Evolutionary conservation across 2,888 invertebrate genomes (phyloP).

Genomic region (Apodemia mormo): DNA sequence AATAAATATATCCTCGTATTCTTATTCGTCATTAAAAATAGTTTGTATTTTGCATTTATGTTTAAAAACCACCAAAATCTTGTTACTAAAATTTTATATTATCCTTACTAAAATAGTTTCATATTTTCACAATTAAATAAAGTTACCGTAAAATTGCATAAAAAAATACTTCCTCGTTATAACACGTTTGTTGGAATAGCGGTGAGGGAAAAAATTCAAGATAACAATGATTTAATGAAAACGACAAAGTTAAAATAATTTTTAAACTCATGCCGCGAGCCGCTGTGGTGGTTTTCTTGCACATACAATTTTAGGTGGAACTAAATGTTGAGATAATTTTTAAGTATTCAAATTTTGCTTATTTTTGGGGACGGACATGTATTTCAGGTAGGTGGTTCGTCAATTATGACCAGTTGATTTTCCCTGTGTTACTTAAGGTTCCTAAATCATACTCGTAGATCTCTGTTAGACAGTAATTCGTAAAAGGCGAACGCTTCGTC

Average conservation of each 20-base stretch:
- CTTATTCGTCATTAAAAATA: too few species aligned
- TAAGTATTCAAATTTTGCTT: too few species aligned
- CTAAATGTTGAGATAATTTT: background rate
- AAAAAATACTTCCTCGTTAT: conserved; percentile 7
- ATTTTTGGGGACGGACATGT: too few species aligned
- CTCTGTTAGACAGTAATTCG: too few species aligned
- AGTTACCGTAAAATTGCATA: conserved; percentile 1
- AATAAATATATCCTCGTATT: too few species aligned
- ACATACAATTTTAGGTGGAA: background rate
- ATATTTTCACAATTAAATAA: conserved; percentile 4
- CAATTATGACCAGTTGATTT: too few species aligned
- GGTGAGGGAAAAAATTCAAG: conserved; percentile 42
- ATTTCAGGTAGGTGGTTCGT: too few species aligned
- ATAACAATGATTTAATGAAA: conserved; percentile 66
- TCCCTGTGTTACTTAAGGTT: too few species aligned
- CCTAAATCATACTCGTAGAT: too few species aligned
- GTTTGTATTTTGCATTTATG: background rate
- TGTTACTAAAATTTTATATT: background rate
- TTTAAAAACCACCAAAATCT: background rate
- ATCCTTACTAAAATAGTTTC: background rate
- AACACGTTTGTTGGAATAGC: conserved; percentile 27
- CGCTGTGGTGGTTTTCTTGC: conserved; percentile 15
- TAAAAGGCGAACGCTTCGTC: too few species aligned
- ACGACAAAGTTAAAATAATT: conserved; percentile 30
- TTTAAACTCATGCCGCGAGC: background rate